A percentile compares a stretch with the other conserved stretches of the same genome.
These are phyloP conservation scores for Ecliptopera silaceata DNA, from an alignment of 2,888 invertebrate genomes.

Conservation along the genomic window DNA sequence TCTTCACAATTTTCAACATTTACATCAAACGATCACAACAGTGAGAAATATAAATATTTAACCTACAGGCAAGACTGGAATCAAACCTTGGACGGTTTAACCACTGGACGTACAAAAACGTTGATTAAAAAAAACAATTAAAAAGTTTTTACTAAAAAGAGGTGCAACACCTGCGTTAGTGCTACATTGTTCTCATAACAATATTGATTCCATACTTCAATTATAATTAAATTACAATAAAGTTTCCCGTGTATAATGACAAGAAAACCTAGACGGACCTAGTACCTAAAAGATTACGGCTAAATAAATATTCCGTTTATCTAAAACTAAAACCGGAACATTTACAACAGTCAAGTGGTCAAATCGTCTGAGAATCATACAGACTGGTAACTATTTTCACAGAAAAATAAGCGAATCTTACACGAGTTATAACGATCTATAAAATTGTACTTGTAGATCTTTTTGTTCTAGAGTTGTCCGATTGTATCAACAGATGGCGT, in stretches of 20 bases:
- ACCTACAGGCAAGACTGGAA: constrained; percentile 65
- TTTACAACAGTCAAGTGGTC: constrained; percentile 18
- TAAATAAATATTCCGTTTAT: too few species aligned
- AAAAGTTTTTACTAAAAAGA: too few species aligned
- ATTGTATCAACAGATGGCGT: constrained; percentile 41
- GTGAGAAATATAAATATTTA: constrained; percentile 71
- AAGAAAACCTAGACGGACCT: too few species aligned
- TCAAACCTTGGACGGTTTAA: constrained; percentile 18
- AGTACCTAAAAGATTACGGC: too few species aligned
- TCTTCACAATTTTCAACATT: constrained; percentile 60
- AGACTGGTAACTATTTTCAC: constrained; percentile 67
- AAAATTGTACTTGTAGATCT: constrained; percentile 62
- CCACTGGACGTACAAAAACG: constrained; percentile 12
- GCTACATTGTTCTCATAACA: too few species aligned
- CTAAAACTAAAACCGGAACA: too few species aligned
- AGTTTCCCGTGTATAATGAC: too few species aligned
- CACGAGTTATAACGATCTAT: constrained; percentile 26
- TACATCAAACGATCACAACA: constrained; percentile 61
- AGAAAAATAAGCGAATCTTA: constrained; percentile 31
- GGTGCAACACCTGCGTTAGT: too few species aligned
- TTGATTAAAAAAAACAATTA: too few species aligned
- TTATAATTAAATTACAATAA: too few species aligned
- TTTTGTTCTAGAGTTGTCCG: constrained; percentile 40
- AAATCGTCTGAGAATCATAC: constrained; percentile 35
- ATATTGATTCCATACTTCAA: too few species aligned